Base-by-base conservation (phyloP, 2,888 invertebrate species). In the Phasia obesa region DNA sequence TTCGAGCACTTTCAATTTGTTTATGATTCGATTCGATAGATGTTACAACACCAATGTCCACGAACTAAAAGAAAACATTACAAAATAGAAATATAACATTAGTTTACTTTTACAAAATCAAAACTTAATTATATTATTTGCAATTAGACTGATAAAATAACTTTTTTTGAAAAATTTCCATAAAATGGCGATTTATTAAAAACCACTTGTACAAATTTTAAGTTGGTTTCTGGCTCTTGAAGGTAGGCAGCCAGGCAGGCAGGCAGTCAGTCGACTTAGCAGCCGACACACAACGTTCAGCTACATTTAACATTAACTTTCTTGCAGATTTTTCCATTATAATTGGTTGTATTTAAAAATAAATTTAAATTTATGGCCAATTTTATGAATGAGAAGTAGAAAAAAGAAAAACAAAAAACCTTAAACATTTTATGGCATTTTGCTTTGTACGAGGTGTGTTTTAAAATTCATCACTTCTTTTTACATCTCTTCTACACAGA, bases 1-100 rank as follows among this genome's bases (percentile, higher is more conserved):
- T 98, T 85, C 97, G 94, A 13, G 99, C 99, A n/a, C 94, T 93
- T 85, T 99, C 98, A 86, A 99, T 95, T 65, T 95, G 92, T 91
- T 99, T 99, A 93, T 99, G 98, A 93, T 99, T 99, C 88, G 94
- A 94, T 92, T 99, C 98, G 88, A 99, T 96, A 78, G 98, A 98
- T 59, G 98, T 96, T 85, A 99, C 97, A 78, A 97, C 93, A 23
- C 99, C 99, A 88, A 99, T 93, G 84, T 98, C 97, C 86, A 98
- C 94, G 92, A 97, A 97, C 98, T 99, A 93, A 62, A 94, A 93
- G 78, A 85, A 86, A 85, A 83, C 62, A 77, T n/a, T n/a, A n/a
- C n/a, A n/a, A n/a, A n/a, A n/a, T n/a, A n/a, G n/a, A n/a, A n/a
- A n/a, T n/a, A n/a, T n/a, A n/a, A n/a, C n/a, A n/a, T n/a, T n/a